Evolutionary conservation across 2,888 invertebrate species (phyloP), one percentile per base, ranked within the genome.

Genomic region (Cerastis rubricosa): DNA sequence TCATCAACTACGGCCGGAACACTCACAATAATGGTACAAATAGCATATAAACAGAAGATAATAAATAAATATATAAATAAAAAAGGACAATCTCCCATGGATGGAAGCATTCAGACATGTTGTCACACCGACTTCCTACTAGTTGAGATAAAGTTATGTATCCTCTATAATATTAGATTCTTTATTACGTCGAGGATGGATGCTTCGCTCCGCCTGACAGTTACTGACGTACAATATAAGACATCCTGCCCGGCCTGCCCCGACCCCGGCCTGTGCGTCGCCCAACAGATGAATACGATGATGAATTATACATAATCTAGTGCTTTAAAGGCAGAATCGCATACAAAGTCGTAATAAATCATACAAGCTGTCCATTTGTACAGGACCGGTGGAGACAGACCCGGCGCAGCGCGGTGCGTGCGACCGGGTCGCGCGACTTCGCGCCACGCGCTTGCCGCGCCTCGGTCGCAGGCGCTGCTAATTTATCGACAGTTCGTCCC

Each of bases 251-350:
- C 8, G n/a, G 45, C 74, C 45, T 22, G 11, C 43, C 43, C 64
- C 22, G 7, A 22, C 64, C 35, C 25, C 19, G 14, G 65, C 47
- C 54, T 5, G 40, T 59, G 65, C 78, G 47, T n/a, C 59, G 49
- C 71, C 35, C 61, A 61, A 64, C 73, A 81, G 74, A 74, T 78
- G 81, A 67, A 63, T 43, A 63, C 78, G 47, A 76, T 86, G 75
- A 86, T 87, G 78, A 83, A 87, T 85, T 85, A 86, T 78, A 80
- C 78, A 77, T 87, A 83, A 85, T 82, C 85, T 78, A 70, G 7
- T 77, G 71, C 74, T 84, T 70, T 71, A 74, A 76, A 76, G 68
- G 70, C 77, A 71, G 73, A 78, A 75, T 72, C 75, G 49, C 70
- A 76, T 68, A 85, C 87, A 76, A 72, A 75, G 47, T 70, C 74